A percentile compares a stretch with the other conserved stretches of the same genome.
Evolutionary conservation across 2,113 vertebrate genomes (phyloP).

Genomic region (Phaethornis superciliosus): DNA sequence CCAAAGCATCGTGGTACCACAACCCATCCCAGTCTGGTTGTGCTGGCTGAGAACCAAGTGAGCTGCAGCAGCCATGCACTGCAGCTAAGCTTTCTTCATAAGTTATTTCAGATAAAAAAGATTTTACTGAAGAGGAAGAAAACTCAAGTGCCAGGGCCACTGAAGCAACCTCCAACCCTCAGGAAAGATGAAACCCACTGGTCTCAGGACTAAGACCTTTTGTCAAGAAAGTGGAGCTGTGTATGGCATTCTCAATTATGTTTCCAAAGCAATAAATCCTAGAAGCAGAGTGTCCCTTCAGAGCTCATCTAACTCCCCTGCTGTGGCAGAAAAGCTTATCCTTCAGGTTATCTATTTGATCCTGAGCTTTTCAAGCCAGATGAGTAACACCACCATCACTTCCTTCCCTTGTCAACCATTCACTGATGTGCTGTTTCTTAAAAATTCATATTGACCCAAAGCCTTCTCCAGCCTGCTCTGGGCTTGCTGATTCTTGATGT

Average conservation of each 20-base stretch:
- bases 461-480: neutral
- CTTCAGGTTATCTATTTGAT: neutral
- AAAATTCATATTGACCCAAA: neutral
- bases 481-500: neutral
- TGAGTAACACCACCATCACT: neutral
- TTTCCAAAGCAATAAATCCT: neutral
- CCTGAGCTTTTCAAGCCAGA: neutral
- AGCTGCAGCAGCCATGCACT: neutral
- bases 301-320: neutral
- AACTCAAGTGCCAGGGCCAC: neutral
- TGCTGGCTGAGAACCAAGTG: fast-evolving
- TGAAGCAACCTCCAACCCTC: neutral
- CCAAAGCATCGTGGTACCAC: fast-evolving
- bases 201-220: neutral
- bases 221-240: fast-evolving
- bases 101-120: neutral
- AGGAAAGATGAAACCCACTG: fast-evolving
- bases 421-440: neutral
- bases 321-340: neutral
- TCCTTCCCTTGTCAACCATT: neutral
- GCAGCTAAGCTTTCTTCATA: neutral
- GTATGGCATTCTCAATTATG: neutral
- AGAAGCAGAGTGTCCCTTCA: neutral
- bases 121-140: neutral
- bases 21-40: neutral